Evolutionary conservation across 2,888 invertebrate genomes (phyloP).

Genomic region (Melinaea menophilus): DNA sequence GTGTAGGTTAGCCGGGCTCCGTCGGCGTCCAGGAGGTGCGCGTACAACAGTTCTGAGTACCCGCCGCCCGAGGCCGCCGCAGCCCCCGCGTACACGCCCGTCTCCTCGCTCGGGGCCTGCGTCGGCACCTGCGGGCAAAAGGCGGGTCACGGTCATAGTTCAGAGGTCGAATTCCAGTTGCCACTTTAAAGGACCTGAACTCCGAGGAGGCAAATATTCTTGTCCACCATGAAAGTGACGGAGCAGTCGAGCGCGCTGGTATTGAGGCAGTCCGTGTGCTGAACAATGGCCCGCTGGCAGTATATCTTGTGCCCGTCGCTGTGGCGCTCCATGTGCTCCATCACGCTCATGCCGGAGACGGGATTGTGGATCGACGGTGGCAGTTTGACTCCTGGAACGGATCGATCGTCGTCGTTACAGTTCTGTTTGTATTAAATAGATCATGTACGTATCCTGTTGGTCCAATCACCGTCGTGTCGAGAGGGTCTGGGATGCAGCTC

Average conservation of each 20-base stretch:
- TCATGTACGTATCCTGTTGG: too few relatives aligned
- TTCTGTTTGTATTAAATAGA: too few relatives aligned
- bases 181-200: conserved; percentile 86
- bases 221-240: conserved; percentile 88
- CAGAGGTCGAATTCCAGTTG: conserved; percentile 51
- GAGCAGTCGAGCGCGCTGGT: conserved; percentile 86
- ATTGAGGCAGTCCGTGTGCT: conserved; percentile 85
- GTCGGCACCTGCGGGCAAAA: conserved; percentile 80
- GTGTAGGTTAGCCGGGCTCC: conserved; percentile 89
- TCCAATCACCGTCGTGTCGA: conserved; percentile 40
- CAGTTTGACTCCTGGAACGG: conserved; percentile 32
- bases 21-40: conserved; percentile 88
- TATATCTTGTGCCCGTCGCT: conserved; percentile 79
- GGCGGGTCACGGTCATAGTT: too few relatives aligned
- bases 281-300: conserved; percentile 82
- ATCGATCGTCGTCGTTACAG: too few relatives aligned
- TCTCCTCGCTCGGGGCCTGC: conserved; percentile 79
- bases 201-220: conserved; percentile 86
- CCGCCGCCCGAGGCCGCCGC: conserved; percentile 38
- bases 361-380: conserved; percentile 27
- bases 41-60: conserved; percentile 89
- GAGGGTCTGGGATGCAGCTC: conserved; percentile 39
- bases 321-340: conserved; percentile 44
- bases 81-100: conserved; percentile 34
- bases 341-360: conserved; percentile 32